Percentiles rank a stretch among this genome's conserved stretches.
These are phyloP conservation scores for Galerucella nymphaeae DNA, from an alignment of 2,888 invertebrate genomes.

Conservation along the genomic window DNA sequence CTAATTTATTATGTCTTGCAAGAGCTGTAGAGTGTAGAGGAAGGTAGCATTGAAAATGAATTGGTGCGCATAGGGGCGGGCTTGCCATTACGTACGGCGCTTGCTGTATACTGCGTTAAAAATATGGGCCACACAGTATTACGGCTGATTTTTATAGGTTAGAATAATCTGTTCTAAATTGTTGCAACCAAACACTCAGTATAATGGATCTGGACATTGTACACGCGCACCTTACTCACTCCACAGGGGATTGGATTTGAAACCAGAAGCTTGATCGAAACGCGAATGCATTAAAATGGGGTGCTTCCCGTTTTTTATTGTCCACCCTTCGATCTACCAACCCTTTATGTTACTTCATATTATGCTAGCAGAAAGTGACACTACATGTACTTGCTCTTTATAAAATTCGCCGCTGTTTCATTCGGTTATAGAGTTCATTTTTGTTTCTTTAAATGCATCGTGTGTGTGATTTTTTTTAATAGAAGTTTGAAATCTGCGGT, in stretches of 20 bases:
- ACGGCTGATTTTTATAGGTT: too few species aligned
- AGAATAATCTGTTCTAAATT: too few species aligned
- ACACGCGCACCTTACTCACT: slow-evolving; percentile 17
- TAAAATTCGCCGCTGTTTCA: neutral
- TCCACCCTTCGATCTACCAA: slow-evolving; percentile 27
- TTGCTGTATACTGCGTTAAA: too few species aligned
- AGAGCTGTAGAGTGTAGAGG: too few species aligned
- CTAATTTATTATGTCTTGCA: too few species aligned
- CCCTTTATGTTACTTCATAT: slow-evolving; percentile 20
- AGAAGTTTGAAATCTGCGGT: neutral
- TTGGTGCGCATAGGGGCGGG: too few species aligned
- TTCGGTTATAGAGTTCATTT: neutral
- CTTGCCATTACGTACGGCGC: too few species aligned
- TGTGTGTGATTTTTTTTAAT: neutral
- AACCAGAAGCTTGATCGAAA: slow-evolving; percentile 23
- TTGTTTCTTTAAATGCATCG: neutral
- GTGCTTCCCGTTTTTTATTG: slow-evolving; percentile 27
- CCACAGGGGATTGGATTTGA: slow-evolving; percentile 1
- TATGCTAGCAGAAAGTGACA: slow-evolving; percentile 9
- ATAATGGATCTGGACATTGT: neutral
- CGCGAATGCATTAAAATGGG: slow-evolving; percentile 23
- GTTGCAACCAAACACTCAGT: too few species aligned
- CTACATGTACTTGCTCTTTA: neutral
- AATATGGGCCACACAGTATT: too few species aligned
- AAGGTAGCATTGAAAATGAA: too few species aligned